Percentiles rank a stretch among this genome's conserved stretches.
phyloP scores from a whole-genome alignment of 2,113 vertebrate genomes.

The Cynocephalus volans region DNA sequence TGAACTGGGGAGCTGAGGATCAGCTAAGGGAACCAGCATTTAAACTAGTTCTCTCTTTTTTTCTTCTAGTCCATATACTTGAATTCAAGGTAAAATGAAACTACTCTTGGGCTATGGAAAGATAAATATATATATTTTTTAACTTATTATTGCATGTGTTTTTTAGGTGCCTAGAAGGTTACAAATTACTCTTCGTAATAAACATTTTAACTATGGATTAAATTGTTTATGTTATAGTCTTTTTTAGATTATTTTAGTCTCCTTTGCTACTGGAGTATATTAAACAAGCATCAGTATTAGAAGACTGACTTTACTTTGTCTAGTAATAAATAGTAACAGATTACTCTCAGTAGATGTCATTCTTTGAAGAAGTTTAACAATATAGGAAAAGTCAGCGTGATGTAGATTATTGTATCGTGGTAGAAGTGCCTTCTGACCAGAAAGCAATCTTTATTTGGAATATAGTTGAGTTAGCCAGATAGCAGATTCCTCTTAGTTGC shows the following conservation, averaged over 20 bases:
- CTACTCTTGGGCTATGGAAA: background rate
- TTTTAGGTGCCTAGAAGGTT: slow-evolving; percentile 33
- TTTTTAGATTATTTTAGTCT: slow-evolving; percentile 49
- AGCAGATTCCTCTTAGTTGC: slow-evolving; percentile 54
- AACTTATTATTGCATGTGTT: background rate
- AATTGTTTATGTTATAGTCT: slow-evolving; percentile 18
- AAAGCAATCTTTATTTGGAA: slow-evolving; percentile 61
- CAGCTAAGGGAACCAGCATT: background rate
- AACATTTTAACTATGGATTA: slow-evolving; percentile 45
- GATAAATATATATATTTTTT: background rate
- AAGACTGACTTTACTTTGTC: slow-evolving; percentile 46
- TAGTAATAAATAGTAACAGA: slow-evolving; percentile 34
- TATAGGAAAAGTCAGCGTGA: background rate
- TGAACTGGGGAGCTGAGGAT: background rate
- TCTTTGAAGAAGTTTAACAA: slow-evolving; percentile 55
- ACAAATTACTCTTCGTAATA: slow-evolving; percentile 28
- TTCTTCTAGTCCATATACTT: background rate
- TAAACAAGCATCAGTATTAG: slow-evolving; percentile 58
- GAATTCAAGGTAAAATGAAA: slow-evolving; percentile 44
- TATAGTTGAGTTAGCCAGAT: slow-evolving; percentile 58
- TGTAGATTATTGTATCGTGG: slow-evolving; percentile 60
- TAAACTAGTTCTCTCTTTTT: background rate
- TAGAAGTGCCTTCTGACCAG: slow-evolving; percentile 57
- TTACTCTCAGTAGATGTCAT: background rate
- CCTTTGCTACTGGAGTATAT: slow-evolving; percentile 20